Percentiles rank a stretch among this genome's conserved stretches.
These are phyloP conservation scores for Lithodes maja DNA, from an alignment of 2,888 invertebrate species.

Conservation along the genomic window DNA sequence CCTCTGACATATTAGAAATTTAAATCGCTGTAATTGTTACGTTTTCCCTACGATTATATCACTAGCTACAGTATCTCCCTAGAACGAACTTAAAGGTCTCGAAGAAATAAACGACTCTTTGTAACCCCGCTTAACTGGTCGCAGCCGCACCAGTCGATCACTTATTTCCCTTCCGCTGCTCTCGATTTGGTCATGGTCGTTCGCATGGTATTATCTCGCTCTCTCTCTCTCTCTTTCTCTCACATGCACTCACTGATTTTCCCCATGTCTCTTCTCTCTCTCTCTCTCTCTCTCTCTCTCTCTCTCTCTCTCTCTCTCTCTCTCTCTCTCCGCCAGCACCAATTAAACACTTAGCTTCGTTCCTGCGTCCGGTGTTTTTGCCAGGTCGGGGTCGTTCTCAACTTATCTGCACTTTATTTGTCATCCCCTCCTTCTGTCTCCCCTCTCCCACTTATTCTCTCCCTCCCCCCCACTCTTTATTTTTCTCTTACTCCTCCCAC, in stretches of 20 bases:
- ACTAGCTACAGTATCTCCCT: no score
- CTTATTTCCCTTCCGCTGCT: no score
- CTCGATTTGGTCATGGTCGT: neutral
- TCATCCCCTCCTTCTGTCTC: neutral
- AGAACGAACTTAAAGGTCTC: no score
- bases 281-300: neutral
- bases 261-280: neutral
- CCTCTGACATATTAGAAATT: no score
- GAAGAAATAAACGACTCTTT: no score
- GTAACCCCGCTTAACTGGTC: no score
- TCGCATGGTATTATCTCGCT: neutral
- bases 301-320: neutral
- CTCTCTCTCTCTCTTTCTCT: neutral
- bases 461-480: neutral
- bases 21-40: no score
- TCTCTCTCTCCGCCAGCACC: neutral
- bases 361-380: no score
- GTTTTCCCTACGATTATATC: no score
- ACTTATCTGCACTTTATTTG: neutral
- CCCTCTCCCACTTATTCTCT: neutral
- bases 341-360: no score
- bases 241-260: neutral
- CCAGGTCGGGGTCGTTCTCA: no score
- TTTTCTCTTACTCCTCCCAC: neutral
- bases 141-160: no score